These are phyloP conservation scores for Brachypalpus laphriformis DNA, from an alignment of 2,888 invertebrate species.

Conservation along the genomic window DNA sequence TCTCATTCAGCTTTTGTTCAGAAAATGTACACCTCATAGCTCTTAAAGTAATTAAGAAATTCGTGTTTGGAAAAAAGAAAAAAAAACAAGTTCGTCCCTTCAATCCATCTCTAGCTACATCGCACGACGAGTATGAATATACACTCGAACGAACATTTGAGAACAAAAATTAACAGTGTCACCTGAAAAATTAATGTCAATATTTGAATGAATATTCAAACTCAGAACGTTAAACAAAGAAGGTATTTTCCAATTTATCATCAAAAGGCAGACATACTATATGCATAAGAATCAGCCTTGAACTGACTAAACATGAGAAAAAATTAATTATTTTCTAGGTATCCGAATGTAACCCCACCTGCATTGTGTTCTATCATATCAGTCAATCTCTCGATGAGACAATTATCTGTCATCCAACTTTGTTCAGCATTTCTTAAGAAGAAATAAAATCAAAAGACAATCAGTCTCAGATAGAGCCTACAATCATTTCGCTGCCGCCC, in stretches of 20 bases:
- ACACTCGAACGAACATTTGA: background rate
- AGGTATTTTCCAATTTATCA: conserved; percentile 50
- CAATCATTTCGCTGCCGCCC: conserved; percentile 34
- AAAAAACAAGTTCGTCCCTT: too few species aligned
- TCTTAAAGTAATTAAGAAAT: too few species aligned
- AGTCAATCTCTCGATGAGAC: conserved; percentile 6
- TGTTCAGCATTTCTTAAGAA: conserved; percentile 1
- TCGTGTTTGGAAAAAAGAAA: too few species aligned
- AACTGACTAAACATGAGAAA: conserved; percentile 38
- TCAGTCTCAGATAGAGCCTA: conserved; percentile 29
- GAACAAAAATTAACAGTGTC: background rate
- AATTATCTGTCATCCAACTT: conserved; percentile 54
- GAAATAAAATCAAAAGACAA: conserved; percentile 17
- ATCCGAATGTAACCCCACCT: background rate
- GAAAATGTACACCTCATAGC: too few species aligned
- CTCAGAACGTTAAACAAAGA: background rate
- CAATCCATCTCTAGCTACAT: background rate
- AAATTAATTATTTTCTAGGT: conserved; percentile 35
- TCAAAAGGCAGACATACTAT: conserved; percentile 4
- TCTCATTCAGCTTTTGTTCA: too few species aligned
- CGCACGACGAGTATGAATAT: background rate
- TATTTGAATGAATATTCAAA: conserved; percentile 24
- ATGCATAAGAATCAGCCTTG: conserved; percentile 29
- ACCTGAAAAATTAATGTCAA: conserved; percentile 27
- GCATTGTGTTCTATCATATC: conserved; percentile 23